Evolutionary conservation across 2,888 invertebrate species (phyloP).

Genomic region (Aphrophora alni): DNA sequence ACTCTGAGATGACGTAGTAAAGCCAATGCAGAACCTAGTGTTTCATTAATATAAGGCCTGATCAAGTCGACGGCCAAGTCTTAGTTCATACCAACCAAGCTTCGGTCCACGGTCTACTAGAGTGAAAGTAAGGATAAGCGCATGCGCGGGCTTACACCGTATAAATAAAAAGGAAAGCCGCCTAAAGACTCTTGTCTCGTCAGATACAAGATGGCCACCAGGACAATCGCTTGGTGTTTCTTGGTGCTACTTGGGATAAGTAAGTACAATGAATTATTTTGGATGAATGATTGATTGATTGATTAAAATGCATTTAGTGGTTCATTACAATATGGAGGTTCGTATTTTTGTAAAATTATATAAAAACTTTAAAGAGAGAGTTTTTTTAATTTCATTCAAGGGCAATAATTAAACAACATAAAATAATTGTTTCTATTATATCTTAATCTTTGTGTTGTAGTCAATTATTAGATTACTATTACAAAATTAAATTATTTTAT

Average conservation of each 20-base stretch:
- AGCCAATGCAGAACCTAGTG: neutral
- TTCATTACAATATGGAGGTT: too few species aligned
- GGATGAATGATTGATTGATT: neutral
- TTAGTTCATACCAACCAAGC: conserved; percentile 26
- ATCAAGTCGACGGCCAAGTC: conserved; percentile 21
- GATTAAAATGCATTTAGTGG: neutral
- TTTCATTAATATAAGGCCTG: conserved; percentile 19
- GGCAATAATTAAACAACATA: too few species aligned
- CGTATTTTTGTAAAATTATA: too few species aligned
- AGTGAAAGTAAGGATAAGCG: conserved; percentile 40
- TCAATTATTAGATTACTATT: too few species aligned
- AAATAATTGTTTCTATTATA: too few species aligned
- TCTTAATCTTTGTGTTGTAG: too few species aligned
- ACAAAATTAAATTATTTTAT: too few species aligned
- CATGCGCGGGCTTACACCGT: conserved; percentile 36
- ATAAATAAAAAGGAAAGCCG: conserved; percentile 43
- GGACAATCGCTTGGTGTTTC: conserved; percentile 21
- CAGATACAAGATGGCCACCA: conserved; percentile 32
- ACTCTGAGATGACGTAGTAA: neutral
- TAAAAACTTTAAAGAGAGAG: too few species aligned
- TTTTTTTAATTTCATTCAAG: too few species aligned
- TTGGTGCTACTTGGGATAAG: conserved; percentile 44
- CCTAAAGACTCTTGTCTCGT: conserved; percentile 27
- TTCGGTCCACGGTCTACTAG: conserved; percentile 2
- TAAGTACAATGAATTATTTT: neutral